phyloP scores from a whole-genome alignment of 2,797 vertebrate genomes.

The Etheostoma perlongum region DNA sequence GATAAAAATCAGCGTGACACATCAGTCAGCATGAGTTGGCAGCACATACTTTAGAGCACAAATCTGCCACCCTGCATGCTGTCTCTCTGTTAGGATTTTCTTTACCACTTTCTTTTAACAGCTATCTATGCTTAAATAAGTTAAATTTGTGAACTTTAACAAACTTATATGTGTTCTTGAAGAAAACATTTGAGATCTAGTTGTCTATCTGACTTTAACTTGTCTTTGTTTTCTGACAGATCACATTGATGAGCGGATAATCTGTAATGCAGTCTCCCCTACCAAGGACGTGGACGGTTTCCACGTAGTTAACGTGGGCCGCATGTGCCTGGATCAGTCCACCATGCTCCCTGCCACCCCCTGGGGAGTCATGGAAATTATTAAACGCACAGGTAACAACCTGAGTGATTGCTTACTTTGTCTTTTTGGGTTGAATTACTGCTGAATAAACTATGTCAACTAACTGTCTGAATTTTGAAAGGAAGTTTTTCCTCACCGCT shows the following conservation, averaged over 20 bases:
- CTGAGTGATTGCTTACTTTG: not conserved
- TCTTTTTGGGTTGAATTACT: not conserved
- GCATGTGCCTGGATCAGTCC: slow-evolving; percentile 96
- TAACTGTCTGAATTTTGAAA: not conserved
- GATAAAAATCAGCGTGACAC: not conserved
- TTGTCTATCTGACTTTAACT: slow-evolving; percentile 13
- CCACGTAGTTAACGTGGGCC: slow-evolving; percentile 95
- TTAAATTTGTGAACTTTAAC: not conserved
- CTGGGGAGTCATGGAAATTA: slow-evolving; percentile 97
- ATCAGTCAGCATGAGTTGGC: not conserved
- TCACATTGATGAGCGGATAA: slow-evolving; percentile 91
- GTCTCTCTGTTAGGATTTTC: not conserved
- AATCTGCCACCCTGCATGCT: no score
- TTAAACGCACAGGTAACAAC: slow-evolving; percentile 92
- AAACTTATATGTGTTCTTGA: not conserved
- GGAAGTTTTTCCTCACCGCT: no score
- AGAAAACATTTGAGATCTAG: not conserved
- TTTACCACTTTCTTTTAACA: not conserved
- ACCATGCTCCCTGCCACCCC: slow-evolving; percentile 97
- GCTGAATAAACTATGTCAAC: not conserved
- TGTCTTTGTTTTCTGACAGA: slow-evolving; percentile 76
- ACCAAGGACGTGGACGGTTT: slow-evolving; percentile 98
- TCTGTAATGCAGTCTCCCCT: slow-evolving; percentile 94
- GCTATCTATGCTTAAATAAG: not conserved
- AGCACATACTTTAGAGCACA: no score